Evolutionary conservation across 2,113 vertebrate genomes (phyloP).

Genomic region (Steatornis caripensis): DNA sequence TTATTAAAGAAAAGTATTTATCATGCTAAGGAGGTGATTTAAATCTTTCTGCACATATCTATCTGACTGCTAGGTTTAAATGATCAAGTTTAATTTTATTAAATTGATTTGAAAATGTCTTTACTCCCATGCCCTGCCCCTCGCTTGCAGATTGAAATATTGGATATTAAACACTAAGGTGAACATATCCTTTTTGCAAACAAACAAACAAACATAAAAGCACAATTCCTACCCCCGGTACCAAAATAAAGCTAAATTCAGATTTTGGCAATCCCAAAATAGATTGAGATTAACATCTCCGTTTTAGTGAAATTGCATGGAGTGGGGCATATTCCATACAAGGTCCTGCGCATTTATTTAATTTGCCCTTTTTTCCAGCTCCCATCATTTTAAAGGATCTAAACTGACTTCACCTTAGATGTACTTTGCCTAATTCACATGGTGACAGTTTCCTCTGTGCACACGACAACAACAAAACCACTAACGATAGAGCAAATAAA

Average conservation of each 20-base stretch:
- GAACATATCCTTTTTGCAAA: not conserved
- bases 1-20: not conserved
- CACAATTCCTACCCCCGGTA: not conserved
- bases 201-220: not conserved
- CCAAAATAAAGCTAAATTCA: not conserved
- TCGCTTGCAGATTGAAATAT: not conserved
- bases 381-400: fast-evolving
- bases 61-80: not conserved
- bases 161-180: not conserved
- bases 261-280: not conserved
- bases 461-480: not conserved
- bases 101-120: not conserved
- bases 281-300: fast-evolving
- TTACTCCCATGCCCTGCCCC: not conserved
- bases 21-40: not conserved
- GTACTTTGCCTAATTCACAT: not conserved
- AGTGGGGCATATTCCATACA: no score
- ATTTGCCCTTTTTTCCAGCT: not conserved
- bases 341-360: not conserved
- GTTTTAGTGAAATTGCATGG: not conserved
- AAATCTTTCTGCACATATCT: not conserved
- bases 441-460: not conserved
- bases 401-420: not conserved
- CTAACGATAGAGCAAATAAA: not conserved
- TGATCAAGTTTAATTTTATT: not conserved